A percentile compares a stretch with the other conserved stretches of the same genome.
Evolutionary conservation across 2,113 vertebrate species (phyloP).

Genomic region (Craseonycteris thonglongyai): DNA sequence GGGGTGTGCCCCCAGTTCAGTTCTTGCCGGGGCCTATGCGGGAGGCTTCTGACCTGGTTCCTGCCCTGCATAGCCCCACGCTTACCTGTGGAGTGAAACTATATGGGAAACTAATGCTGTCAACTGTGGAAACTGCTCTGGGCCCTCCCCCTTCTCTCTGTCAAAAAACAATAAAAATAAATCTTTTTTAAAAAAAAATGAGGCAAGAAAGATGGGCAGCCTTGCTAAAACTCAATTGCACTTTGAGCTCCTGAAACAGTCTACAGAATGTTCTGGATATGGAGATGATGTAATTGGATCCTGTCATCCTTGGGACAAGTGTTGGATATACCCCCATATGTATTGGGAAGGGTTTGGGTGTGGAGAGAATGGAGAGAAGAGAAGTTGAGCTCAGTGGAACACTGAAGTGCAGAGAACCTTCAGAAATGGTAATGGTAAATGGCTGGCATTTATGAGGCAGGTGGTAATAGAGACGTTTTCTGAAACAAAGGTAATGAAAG

Average conservation of each 20-base stretch:
- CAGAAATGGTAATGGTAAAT: not conserved
- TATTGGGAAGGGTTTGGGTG: not conserved
- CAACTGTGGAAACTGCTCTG: no score
- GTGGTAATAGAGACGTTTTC: not conserved
- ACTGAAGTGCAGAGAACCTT: not conserved
- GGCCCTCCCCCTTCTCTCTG: no score
- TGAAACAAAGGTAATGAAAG: constrained; percentile 26
- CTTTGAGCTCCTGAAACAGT: not conserved
- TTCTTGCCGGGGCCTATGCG: no score
- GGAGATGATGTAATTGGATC: not conserved
- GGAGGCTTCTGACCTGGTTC: no score
- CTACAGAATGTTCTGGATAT: not conserved
- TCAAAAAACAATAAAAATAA: no score
- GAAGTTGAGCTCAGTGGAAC: not conserved
- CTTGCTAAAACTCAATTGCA: not conserved
- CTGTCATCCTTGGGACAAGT: not conserved
- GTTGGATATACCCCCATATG: not conserved
- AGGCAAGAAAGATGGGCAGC: no score
- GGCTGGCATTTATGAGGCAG: not conserved
- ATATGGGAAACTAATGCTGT: no score
- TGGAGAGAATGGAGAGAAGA: not conserved
- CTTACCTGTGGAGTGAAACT: no score
- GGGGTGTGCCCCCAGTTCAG: no score
- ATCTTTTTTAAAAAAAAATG: no score
- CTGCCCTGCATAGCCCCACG: no score